phyloP scores from a whole-genome alignment of 1,140 invertebrate species.

The Kradibia gibbosae region DNA sequence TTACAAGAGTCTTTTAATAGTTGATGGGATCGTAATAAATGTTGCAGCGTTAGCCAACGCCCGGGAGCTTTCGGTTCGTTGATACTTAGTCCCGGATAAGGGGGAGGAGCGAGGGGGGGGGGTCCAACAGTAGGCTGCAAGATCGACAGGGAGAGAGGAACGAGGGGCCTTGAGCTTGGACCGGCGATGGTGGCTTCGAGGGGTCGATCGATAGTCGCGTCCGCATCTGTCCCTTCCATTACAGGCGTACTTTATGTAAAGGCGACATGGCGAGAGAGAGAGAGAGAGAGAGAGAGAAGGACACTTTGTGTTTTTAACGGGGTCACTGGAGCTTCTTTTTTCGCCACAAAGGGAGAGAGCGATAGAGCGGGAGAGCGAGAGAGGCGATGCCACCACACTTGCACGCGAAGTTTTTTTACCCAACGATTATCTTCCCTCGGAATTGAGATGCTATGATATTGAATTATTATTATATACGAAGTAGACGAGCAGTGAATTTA shows the following conservation, averaged over 20 bases:
- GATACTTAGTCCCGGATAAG: too few species aligned
- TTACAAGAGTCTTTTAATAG: neutral
- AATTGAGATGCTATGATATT: neutral
- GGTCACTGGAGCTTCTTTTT: neutral
- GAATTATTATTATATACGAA: neutral
- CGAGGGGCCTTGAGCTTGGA: neutral
- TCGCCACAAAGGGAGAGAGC: constrained; percentile 4
- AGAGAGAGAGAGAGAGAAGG: neutral
- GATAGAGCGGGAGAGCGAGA: constrained; percentile 1
- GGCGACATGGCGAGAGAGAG: neutral
- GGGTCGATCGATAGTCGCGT: constrained; percentile 64
- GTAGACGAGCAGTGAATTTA: neutral
- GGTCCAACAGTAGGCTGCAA: neutral
- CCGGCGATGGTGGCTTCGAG: too few species aligned
- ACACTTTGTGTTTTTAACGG: neutral
- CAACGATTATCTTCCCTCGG: neutral
- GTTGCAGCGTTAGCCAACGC: too few species aligned
- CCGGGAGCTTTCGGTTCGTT: too few species aligned
- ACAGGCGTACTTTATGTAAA: neutral
- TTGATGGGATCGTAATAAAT: neutral
- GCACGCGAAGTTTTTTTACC: neutral
- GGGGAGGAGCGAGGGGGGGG: neutral
- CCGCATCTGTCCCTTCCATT: neutral
- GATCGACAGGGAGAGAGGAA: neutral
- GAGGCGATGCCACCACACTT: neutral